phyloP scores from a whole-genome alignment of 2,888 invertebrate species.

The Lepidocyrtoides sp. region DNA sequence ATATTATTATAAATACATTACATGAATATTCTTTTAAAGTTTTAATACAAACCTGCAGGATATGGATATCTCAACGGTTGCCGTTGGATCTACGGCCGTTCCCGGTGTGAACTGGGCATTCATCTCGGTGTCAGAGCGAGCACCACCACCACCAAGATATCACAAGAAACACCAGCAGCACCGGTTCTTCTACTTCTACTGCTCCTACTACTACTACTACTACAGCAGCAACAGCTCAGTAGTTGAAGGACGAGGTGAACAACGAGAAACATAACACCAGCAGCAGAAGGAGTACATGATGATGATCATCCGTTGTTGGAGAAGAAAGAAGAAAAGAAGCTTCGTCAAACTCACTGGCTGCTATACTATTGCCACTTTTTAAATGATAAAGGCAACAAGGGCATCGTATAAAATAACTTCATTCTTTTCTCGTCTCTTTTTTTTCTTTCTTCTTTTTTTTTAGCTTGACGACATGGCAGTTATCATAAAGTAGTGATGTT shows the following conservation, averaged over 20 bases:
- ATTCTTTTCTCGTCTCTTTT: neutral
- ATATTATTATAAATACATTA: neutral
- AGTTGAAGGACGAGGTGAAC: neutral
- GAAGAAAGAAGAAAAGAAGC: neutral
- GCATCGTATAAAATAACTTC: constrained; percentile 10
- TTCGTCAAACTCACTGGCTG: neutral
- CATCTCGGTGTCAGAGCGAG: constrained; percentile 68
- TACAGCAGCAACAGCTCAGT: constrained; percentile 40
- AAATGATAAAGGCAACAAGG: constrained; percentile 34
- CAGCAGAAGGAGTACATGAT: constrained; percentile 13
- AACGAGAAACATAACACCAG: constrained; percentile 29
- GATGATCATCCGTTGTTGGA: constrained; percentile 12
- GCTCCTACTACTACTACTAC: neutral
- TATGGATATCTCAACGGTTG: constrained; percentile 85
- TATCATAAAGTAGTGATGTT: neutral
- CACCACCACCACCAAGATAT: constrained; percentile 37
- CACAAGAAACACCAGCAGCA: neutral
- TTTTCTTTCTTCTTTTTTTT: neutral
- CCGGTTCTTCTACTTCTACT: neutral
- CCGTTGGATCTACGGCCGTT: constrained; percentile 84
- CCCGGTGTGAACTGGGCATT: constrained; percentile 83
- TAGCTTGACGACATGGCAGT: neutral
- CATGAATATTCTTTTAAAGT: neutral
- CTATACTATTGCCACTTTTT: neutral
- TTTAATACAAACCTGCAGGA: constrained; percentile 83